Evolutionary conservation across 2,797 vertebrate genomes (phyloP), one percentile per base, ranked within the genome.

Genomic region (Benthosema pterotum): DNA sequence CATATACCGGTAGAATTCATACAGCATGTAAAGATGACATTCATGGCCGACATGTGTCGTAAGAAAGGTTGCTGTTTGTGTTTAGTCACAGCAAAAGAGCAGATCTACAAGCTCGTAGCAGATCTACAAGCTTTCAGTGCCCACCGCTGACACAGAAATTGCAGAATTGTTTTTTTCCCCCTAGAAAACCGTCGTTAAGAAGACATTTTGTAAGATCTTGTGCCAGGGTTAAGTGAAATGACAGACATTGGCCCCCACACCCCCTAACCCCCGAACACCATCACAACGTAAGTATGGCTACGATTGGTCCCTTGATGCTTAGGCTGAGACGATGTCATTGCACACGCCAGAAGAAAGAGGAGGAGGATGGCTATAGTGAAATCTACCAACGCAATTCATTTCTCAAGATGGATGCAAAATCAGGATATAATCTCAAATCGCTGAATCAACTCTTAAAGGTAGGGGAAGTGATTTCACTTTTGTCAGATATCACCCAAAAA

Each of bases 331-430:
- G 57, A 65, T 13, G 3, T 46, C 53, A 32, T 43, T 45, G 43
- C 43, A 25, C 14, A 42, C 61, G 54, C 46, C 55, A 57, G n/a
- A 42, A 12, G 25, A 4, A 43, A 15, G 11, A 5, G 11, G 52
- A 49, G 0, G n/a, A 17, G 53, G 52, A 43, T n/a, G 49, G 38
- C 32, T 8, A 47, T 8, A 47, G 38, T 11, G 6, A 65, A 47
- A 57, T 73, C 62, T 75, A 32, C 32, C 43, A 13, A 25, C 25
- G 50, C n/a, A 53, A 13, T 6, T 53, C n/a, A 53, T 52, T n/a
- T n/a, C 7, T 52, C 7, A 14, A 22, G 12, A 18, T 52, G 22
- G 13, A 18, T 42, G 42, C 38, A 45, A 57, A 42, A 38, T 38
- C 51, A 14, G 13, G 12, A 11, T 52, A 52, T 52, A 52, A 42